Evolutionary conservation across 53 echinoderm and acorn worm species (phyloP), one percentile per base, ranked within the genome.

Genomic region (Paracentrotus lividus): DNA sequence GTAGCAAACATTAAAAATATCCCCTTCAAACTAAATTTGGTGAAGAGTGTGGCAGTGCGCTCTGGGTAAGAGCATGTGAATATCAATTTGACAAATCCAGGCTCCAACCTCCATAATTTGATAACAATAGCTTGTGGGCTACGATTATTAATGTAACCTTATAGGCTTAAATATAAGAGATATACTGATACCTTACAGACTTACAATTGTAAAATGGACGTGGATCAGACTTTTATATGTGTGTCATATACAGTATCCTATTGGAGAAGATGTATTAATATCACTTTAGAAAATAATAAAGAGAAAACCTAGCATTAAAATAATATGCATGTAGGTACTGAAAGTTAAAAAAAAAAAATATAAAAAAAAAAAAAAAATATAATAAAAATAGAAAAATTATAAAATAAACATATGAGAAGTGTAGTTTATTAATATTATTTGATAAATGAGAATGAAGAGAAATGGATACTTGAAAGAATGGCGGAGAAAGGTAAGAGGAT

Each of bases 71-170:
- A 40, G 40, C 36, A 72, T 21, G n/a, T 72, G 18, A 72, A 72
- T 72, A 40, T 72, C 40, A 72, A 72, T 72, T 36, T 72, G 40
- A 40, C 72, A 36, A 72, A 72, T 72, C 72, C 40, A 21, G 72
- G 36, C 20, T 72, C 36, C 40, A 72, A 72, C 72, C 40, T 72
- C 72, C 40, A 72, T 72, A 72, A 72, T 38, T 72, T 72, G 38
- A 72, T 72, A 72, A 5, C 72, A 40, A 72, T 36, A 72, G 72
- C 72, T 40, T 36, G 72, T 72, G 72, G 36, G 18, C n/a, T 15
- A 16, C 14, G 38, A 69, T 69, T 72, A 72, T 72, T 38, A 72
- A 38, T 21, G 16, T 38, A 72, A 38, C 20, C 21, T 15, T 9
- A 32, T 20, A 5, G 40, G 16, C 18, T 72, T 4, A 72, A 40